Evolutionary conservation across 2,888 invertebrate species (phyloP).

Genomic region (Beris morrisii): DNA sequence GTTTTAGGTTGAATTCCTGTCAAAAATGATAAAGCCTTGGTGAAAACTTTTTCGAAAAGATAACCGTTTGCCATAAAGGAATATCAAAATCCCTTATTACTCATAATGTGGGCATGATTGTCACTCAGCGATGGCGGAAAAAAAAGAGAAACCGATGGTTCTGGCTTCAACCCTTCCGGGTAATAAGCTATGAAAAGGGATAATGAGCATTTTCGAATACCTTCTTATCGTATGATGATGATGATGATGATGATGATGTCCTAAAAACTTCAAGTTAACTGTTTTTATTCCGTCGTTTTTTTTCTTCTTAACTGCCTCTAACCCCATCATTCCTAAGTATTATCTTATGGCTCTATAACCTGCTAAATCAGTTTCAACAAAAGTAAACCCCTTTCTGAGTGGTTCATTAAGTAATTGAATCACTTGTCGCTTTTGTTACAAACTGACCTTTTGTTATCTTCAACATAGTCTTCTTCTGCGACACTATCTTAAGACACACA

Average conservation of each 20-base stretch:
- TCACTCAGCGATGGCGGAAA: not conserved
- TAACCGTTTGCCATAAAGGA: slow-evolving; percentile 18
- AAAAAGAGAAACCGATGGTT: not conserved
- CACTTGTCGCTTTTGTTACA: slow-evolving; percentile 22
- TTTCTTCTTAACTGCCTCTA: not conserved
- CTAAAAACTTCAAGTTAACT: not conserved
- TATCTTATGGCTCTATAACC: not conserved
- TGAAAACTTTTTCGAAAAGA: slow-evolving; percentile 6
- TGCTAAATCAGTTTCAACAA: slow-evolving; percentile 5
- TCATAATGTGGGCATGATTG: slow-evolving; percentile 26
- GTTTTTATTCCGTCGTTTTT: not conserved
- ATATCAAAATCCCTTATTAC: slow-evolving; percentile 24
- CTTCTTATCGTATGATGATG: not conserved
- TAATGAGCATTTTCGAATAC: slow-evolving; percentile 8
- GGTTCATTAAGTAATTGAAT: slow-evolving; percentile 27
- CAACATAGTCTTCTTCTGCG: too few species aligned
- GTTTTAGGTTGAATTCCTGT: too few species aligned
- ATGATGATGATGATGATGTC: not conserved
- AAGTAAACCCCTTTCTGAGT: slow-evolving; percentile 20
- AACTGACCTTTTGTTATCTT: slow-evolving; percentile 25
- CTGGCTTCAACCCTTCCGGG: slow-evolving; percentile 11
- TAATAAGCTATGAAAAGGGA: slow-evolving; percentile 11
- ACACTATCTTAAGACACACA: too few species aligned
- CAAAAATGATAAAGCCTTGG: too few species aligned
- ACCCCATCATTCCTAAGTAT: slow-evolving; percentile 1